A percentile compares a stretch with the other conserved stretches of the same genome.
Conservation (phyloP, 2,113 vertebrate species). For the Dascyllus trimaculatus region DNA sequence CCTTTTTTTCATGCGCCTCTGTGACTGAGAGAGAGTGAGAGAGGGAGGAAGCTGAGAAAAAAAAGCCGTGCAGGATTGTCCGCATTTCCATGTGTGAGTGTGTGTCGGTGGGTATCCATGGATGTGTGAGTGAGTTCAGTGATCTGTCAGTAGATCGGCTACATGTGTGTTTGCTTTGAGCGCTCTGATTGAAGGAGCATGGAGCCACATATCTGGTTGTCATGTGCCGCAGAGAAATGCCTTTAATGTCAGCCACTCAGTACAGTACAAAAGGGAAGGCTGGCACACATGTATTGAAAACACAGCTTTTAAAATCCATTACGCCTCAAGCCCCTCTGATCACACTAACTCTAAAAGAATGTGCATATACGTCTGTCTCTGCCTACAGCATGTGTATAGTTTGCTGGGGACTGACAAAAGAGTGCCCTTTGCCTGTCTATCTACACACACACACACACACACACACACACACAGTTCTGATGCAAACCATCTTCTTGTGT, state of each 20-base stretch:
- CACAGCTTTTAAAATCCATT: slow-evolving; percentile 61
- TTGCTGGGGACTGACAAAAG: slow-evolving; percentile 10
- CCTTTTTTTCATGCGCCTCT: slow-evolving; percentile 26
- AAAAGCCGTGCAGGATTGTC: slow-evolving; percentile 9
- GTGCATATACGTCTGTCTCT: slow-evolving; percentile 24
- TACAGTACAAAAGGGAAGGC: slow-evolving; percentile 55
- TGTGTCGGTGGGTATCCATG: slow-evolving; percentile 53
- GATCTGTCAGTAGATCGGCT: slow-evolving; percentile 63
- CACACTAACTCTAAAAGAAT: slow-evolving; percentile 57
- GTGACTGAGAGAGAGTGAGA: slow-evolving; percentile 30
- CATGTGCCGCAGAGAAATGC: slow-evolving; percentile 72
- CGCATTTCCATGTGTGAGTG: slow-evolving; percentile 59
- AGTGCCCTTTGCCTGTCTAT: slow-evolving; percentile 34
- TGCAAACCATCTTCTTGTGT: slow-evolving; percentile 61
- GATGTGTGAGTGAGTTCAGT: slow-evolving; percentile 59
- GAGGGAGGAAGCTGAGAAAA: slow-evolving; percentile 1
- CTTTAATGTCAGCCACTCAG: slow-evolving; percentile 69
- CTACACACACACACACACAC: slow-evolving; percentile 15
- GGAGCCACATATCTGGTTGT: slow-evolving; percentile 70
- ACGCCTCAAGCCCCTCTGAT: slow-evolving; percentile 52
- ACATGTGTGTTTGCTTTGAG: slow-evolving; percentile 75
- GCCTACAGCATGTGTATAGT: background rate
- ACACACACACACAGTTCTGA: slow-evolving; percentile 17
- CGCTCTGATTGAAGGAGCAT: slow-evolving; percentile 66
- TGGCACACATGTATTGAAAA: slow-evolving; percentile 62